Conservation (phyloP, 2,888 invertebrate species). For the Odontomyia ornata region DNA sequence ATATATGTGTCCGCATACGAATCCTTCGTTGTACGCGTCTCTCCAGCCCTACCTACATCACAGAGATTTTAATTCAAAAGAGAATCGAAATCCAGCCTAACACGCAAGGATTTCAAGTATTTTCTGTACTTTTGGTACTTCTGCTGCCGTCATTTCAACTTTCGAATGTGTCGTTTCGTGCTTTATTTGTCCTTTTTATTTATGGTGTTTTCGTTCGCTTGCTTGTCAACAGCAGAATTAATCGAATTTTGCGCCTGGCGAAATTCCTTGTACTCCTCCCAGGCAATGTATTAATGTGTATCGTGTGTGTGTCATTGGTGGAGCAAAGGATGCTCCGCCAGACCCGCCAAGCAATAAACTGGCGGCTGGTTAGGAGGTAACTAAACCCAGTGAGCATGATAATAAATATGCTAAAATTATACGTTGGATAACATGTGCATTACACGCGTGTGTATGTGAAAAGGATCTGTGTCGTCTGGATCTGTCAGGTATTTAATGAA, state of each 20-base stretch:
- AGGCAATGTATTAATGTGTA: not conserved
- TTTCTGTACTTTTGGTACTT: not conserved
- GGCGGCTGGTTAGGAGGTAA: too few relatives aligned
- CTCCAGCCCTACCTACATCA: too few relatives aligned
- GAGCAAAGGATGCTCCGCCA: too few relatives aligned
- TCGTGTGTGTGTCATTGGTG: too few relatives aligned
- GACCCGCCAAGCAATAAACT: too few relatives aligned
- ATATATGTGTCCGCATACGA: too few relatives aligned
- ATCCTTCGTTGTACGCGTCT: too few relatives aligned
- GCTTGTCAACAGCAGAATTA: slow-evolving; percentile 26
- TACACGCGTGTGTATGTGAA: too few relatives aligned
- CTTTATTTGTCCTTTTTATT: slow-evolving; percentile 14
- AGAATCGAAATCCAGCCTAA: not conserved
- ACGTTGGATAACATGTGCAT: not conserved
- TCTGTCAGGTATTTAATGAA: slow-evolving; percentile 16
- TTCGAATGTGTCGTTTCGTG: not conserved
- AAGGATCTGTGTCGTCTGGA: not conserved
- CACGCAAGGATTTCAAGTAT: not conserved
- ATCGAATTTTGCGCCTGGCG: not conserved
- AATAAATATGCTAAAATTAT: not conserved
- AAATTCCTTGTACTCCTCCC: not conserved
- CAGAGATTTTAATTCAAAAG: too few relatives aligned
- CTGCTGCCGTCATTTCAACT: not conserved
- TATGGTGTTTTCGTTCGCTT: not conserved
- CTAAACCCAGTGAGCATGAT: too few relatives aligned